phyloP scores from a whole-genome alignment of 2,113 vertebrate genomes.

The Scalopus aquaticus region DNA sequence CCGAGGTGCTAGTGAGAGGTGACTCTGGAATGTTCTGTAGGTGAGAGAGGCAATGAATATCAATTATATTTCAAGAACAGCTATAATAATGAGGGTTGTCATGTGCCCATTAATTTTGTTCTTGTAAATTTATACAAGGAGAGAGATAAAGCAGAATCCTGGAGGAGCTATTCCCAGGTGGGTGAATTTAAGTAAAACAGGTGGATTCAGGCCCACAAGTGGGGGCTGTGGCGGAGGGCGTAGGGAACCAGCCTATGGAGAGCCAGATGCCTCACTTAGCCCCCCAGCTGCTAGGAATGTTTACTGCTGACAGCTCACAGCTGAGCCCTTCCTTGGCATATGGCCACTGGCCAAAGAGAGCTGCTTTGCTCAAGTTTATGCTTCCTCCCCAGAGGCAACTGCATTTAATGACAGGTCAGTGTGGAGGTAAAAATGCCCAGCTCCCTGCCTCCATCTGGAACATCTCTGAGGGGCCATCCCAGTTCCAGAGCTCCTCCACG shows the following conservation, averaged over 20 bases:
- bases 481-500: background rate
- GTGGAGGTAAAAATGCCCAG: background rate
- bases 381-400: background rate
- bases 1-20: background rate
- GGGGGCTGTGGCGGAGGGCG: background rate
- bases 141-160: constrained; percentile 7
- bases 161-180: background rate
- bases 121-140: background rate
- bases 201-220: background rate
- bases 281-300: background rate
- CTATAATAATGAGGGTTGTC: background rate
- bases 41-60: background rate
- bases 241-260: background rate
- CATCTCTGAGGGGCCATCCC: background rate
- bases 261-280: background rate
- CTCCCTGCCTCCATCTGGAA: background rate
- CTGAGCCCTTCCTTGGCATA: background rate
- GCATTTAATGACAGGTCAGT: background rate
- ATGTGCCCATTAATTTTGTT: background rate
- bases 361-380: background rate
- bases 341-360: background rate
- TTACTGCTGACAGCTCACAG: background rate
- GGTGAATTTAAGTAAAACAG: background rate
- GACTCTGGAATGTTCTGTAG: background rate
- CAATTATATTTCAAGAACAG: background rate